Evolutionary conservation across 2,888 invertebrate species (phyloP).

Genomic region (Drosophila birchii): DNA sequence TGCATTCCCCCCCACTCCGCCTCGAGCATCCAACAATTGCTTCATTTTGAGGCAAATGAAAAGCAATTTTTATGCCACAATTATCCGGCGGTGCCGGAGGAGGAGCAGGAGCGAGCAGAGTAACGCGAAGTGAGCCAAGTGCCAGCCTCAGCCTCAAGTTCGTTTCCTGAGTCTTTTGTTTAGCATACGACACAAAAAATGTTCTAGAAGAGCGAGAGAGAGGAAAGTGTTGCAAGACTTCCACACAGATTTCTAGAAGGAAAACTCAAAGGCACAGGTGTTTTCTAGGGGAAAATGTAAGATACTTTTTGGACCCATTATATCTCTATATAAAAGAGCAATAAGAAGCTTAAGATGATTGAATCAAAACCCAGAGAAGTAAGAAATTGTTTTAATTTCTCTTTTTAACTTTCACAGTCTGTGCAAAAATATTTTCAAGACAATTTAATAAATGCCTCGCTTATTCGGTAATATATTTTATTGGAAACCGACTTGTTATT

Average conservation of each 20-base stretch:
- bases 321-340: too few species aligned
- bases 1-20: not conserved
- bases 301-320: not conserved
- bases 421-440: not conserved
- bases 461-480: conserved; percentile 32
- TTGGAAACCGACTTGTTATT: conserved; percentile 48
- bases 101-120: conserved; percentile 5
- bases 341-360: not conserved
- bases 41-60: conserved; percentile 77
- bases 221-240: conserved; percentile 25
- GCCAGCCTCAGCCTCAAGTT: conserved; percentile 50
- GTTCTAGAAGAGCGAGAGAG: conserved; percentile 15
- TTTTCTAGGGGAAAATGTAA: conserved; percentile 1
- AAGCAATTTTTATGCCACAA: conserved; percentile 74
- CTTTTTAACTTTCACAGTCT: not conserved
- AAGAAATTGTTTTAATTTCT: not conserved
- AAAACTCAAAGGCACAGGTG: not conserved
- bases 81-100: conserved; percentile 50
- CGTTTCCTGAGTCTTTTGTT: conserved; percentile 70
- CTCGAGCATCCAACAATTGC: conserved; percentile 62
- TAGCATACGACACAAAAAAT: conserved; percentile 67
- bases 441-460: not conserved
- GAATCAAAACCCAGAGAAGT: not conserved
- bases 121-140: conserved; percentile 35
- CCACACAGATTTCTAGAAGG: conserved; percentile 9